Evolutionary conservation across 2,888 invertebrate genomes (phyloP), one percentile per base, ranked within the genome.

Genomic region (Lasioglossum lativentre): DNA sequence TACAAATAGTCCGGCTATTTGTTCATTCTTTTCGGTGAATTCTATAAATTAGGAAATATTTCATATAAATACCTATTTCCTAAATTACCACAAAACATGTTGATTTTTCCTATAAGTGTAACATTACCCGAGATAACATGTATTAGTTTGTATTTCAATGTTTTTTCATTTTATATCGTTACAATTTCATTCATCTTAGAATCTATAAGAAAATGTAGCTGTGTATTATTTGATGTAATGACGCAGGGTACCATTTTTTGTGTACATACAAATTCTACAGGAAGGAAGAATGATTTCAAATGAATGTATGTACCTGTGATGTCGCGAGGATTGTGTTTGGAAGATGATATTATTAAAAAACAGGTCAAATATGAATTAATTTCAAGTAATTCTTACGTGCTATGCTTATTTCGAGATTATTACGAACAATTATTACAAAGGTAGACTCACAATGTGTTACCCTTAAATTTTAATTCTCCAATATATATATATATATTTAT

Each of bases 111-210:
- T 80, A 83, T 63, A 83, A n/a, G 84, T 78, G 79, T 80, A 89
- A 87, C 84, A 80, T 86, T 86, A 85, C 78, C 76, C 79, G 80
- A 79, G 78, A 83, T 86, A 85, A 86, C 86, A 74, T 66, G 75
- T 85, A 86, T 78, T 88, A 85, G 80, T 71, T 82, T 84, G 74
- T 76, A 83, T 86, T 87, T 81, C 59, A 80, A 75, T 27, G 30
- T 63, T 34, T 75, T 86, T 59, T 12, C 56, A 56, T 56, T 84
- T n/a, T 78, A 78, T 70, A 71, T 71, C 72, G 72, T 77, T 88
- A 88, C 68, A 75, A 45, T 76, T 88, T 83, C 56, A 40, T 83
- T 80, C 75, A 14, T 27, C 34, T 82, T 75, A 86, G 72, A 82
- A 75, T 78, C 47, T 80, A 84, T 85, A 83, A 89, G 83, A 85